A percentile compares a stretch with the other conserved stretches of the same genome.
phyloP scores from a whole-genome alignment of 2,113 vertebrate species.

The Brachypteracias leptosomus region DNA sequence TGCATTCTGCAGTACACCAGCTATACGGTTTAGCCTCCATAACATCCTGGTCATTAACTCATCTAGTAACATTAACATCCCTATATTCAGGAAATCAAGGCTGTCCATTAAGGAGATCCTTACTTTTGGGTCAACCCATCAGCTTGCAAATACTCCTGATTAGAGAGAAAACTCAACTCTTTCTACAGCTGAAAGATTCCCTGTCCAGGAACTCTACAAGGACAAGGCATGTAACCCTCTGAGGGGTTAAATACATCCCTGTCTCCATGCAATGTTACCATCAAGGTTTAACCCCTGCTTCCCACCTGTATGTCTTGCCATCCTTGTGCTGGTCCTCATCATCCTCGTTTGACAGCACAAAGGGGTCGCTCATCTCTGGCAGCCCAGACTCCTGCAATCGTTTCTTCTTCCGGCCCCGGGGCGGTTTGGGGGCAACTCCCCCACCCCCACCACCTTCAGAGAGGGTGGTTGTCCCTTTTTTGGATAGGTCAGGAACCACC shows the following conservation, averaged over 20 bases:
- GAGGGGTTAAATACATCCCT: background rate
- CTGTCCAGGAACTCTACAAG: background rate
- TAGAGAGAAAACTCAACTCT: background rate
- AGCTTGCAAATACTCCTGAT: background rate
- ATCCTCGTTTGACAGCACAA: constrained; percentile 87
- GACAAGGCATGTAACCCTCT: background rate
- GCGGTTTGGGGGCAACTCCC: constrained; percentile 72
- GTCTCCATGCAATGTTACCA: background rate
- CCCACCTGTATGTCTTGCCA: constrained; percentile 83
- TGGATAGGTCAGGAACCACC: constrained; percentile 80
- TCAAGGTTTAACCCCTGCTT: background rate
- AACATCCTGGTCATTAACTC: background rate
- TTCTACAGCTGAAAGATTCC: background rate
- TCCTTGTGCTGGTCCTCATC: constrained; percentile 85
- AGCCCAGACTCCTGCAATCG: constrained; percentile 75
- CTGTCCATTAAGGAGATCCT: background rate
- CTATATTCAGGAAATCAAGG: background rate
- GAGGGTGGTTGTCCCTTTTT: constrained; percentile 74
- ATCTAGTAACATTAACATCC: background rate
- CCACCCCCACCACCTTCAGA: constrained; percentile 64
- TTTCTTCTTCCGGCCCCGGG: constrained; percentile 83
- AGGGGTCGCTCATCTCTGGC: constrained; percentile 74
- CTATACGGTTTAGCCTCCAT: background rate
- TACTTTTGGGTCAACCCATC: background rate
- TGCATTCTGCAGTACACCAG: background rate